Evolutionary conservation across 1,140 invertebrate genomes (phyloP), one percentile per base, ranked within the genome.

Genomic region (Aphis craccivora): DNA sequence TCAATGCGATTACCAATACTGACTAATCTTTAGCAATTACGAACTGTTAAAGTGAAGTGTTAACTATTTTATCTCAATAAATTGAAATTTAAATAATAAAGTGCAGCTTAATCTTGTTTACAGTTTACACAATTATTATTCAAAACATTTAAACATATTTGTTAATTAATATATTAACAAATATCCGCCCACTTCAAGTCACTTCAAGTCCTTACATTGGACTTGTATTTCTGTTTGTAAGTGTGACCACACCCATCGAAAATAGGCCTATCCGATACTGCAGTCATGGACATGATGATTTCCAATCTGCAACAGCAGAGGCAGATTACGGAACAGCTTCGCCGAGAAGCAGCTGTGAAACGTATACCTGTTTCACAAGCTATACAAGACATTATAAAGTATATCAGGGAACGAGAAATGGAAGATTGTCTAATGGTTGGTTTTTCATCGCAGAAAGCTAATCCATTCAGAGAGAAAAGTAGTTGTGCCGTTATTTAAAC

Each of bases 381-480:
- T 53, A 97, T 99, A 93, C 97, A 98, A 94, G 98, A 99, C 94
- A 98, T 99, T 94, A 97, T 98, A 95, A 98, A 98, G 95, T 99
- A 97, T 95, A 98, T 99, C 93, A 97, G 97, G 55, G 98, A 99
- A 95, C 98, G 99, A 95, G 97, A 98, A 95, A 97, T 98, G 94
- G 98, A 99, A 95, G 99, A 99, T 96, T 99, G 97, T 95, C 97
- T 99, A n/a, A 96, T 99, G 93, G 97, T 98, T 94, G 99, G 98
- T 8, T 99, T 99, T 95, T 97, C 98, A 93, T 98, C 98, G 94
- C 98, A 99, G 95, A 99, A 99, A 95, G 98, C 99, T 20, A 99
- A 99, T 96, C 99, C 99, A 53, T 99, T 99, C 96, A 97, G 98
- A 94, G 99, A 99, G 95, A 99, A 99, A 95, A 98, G 97, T 94